These are phyloP conservation scores for Tichodroma muraria DNA, from an alignment of 2,113 vertebrate genomes.

Conservation along the genomic window DNA sequence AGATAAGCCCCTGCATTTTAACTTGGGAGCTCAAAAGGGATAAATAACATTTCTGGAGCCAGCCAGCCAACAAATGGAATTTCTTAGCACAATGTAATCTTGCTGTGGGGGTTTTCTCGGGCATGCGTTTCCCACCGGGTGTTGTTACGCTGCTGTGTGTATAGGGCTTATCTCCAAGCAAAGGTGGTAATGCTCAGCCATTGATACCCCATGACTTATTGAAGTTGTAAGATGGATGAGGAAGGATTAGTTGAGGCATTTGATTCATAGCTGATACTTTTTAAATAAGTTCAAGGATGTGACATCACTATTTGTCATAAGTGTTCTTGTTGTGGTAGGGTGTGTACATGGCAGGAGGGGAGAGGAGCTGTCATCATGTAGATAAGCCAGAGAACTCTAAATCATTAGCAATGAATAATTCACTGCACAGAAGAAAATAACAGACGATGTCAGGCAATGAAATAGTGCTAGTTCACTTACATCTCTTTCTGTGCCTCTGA, in stretches of 20 bases:
- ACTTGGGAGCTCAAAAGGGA: slow-evolving; percentile 26
- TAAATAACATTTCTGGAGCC: slow-evolving; percentile 36
- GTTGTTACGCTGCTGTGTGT: background rate
- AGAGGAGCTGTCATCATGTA: background rate
- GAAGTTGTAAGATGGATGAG: background rate
- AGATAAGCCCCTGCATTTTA: slow-evolving; percentile 41
- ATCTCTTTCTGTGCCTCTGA: background rate
- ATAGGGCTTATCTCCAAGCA: background rate
- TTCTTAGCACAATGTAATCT: slow-evolving; percentile 10
- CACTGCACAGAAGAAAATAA: background rate
- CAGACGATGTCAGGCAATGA: background rate
- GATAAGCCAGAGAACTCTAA: background rate
- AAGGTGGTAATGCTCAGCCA: background rate
- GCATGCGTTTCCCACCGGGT: background rate
- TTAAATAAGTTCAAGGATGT: background rate
- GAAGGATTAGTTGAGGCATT: background rate
- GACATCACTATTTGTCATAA: slow-evolving; percentile 25
- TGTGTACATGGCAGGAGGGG: background rate
- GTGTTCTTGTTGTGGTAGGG: background rate
- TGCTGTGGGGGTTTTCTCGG: background rate
- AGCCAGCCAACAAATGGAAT: slow-evolving; percentile 29
- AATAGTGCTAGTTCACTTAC: slow-evolving; percentile 10
- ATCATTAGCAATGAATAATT: slow-evolving; percentile 41
- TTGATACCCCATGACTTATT: background rate
- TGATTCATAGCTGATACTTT: background rate